These are phyloP conservation scores for Limnothrissa miodon DNA, from an alignment of 2,113 vertebrate species.

Conservation along the genomic window DNA sequence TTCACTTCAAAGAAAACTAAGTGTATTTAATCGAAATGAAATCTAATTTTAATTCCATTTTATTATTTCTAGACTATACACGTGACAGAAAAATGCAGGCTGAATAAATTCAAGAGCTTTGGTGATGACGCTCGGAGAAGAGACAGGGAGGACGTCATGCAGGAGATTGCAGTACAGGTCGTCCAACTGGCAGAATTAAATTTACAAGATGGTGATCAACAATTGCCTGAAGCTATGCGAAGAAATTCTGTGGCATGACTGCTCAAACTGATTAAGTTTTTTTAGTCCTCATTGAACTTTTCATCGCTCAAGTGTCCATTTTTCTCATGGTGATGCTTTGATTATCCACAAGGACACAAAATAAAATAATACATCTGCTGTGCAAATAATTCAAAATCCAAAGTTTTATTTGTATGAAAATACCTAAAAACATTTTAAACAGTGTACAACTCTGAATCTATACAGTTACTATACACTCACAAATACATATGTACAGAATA, in stretches of 20 bases:
- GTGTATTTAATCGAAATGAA: not conserved
- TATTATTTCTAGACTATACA: not conserved
- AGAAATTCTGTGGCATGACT: not conserved
- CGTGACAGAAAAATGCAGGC: not conserved
- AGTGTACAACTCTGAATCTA: not conserved
- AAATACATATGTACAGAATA: not conserved
- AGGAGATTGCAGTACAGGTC: not conserved
- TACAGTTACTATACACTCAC: not conserved
- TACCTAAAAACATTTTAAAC: not conserved
- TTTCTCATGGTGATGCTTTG: too few relatives aligned
- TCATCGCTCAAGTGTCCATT: too few relatives aligned
- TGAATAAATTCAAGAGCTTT: not conserved
- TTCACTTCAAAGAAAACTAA: too few relatives aligned
- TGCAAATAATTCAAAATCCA: not conserved
- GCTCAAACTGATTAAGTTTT: not conserved
- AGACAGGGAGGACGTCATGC: not conserved
- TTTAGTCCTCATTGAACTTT: too few relatives aligned
- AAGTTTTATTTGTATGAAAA: slow-evolving; percentile 1
- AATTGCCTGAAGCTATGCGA: not conserved
- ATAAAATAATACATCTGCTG: not conserved
- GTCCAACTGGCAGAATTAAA: not conserved
- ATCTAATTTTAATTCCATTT: not conserved
- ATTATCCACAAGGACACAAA: not conserved
- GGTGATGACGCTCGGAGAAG: not conserved
- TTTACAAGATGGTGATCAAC: not conserved